Percentiles rank a stretch among this genome's conserved stretches.
Evolutionary conservation across 1,140 invertebrate genomes (phyloP).

Genomic region (Potamilus streckersoni): DNA sequence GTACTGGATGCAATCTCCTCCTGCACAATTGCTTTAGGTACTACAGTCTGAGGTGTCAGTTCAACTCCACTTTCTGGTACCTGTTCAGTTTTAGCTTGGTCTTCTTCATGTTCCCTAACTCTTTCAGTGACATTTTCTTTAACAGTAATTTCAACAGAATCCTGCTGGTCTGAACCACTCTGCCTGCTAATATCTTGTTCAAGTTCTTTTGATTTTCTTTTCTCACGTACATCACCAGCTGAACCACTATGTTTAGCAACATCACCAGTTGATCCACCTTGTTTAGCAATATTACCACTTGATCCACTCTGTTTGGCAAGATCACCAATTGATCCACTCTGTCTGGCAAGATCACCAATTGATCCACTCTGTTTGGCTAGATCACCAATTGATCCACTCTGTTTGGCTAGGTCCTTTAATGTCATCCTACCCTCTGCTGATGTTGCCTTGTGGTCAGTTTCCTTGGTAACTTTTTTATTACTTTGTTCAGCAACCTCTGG

Average conservation of each 20-base stretch:
- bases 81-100: slow-evolving; percentile 1
- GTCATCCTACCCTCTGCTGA: slow-evolving; percentile 10
- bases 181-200: background rate
- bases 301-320: slow-evolving; percentile 30
- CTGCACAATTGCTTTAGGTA: background rate
- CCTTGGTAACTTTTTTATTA: slow-evolving; percentile 16
- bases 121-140: background rate
- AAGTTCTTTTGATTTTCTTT: slow-evolving; percentile 3
- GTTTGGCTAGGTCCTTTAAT: slow-evolving; percentile 11
- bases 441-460: slow-evolving; percentile 2
- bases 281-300: slow-evolving; percentile 5
- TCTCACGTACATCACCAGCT: background rate
- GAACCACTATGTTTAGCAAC: slow-evolving; percentile 22
- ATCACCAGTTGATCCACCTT: slow-evolving; percentile 13
- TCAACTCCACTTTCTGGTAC: background rate
- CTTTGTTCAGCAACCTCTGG: background rate
- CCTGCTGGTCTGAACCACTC: background rate
- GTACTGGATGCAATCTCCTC: background rate
- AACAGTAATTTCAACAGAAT: background rate
- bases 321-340: background rate
- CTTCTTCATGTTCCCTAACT: background rate
- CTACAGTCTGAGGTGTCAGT: background rate
- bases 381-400: background rate
- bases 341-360: slow-evolving; percentile 15
- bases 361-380: no score